Percentiles rank a stretch among this genome's conserved stretches.
phyloP scores from a whole-genome alignment of 92 coral and sea anemone genomes.

The Pocillopora grandis region DNA sequence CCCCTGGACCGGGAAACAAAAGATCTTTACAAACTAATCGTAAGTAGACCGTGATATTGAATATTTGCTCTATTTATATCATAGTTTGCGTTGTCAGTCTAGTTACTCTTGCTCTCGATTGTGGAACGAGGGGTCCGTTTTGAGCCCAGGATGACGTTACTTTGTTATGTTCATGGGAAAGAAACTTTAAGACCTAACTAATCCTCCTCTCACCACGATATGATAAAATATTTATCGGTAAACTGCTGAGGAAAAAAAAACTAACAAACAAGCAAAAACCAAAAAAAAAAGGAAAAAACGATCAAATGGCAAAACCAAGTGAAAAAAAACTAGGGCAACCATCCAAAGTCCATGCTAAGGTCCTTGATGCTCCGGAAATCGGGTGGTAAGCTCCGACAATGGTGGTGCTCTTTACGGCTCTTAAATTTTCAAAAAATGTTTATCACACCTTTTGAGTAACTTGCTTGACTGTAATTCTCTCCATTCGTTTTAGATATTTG shows the following conservation, averaged over 20 bases:
- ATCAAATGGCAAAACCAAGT: too few relatives aligned
- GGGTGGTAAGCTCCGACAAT: too few relatives aligned
- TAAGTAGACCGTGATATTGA: slow-evolving; percentile 17
- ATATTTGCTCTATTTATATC: too few relatives aligned
- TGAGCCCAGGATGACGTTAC: not conserved
- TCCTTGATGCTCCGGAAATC: too few relatives aligned
- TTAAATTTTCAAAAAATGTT: not conserved
- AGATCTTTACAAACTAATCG: slow-evolving; percentile 67
- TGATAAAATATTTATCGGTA: not conserved
- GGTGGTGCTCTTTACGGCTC: too few relatives aligned
- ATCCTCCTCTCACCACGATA: not conserved
- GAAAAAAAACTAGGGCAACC: too few relatives aligned
- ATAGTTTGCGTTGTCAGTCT: not conserved
- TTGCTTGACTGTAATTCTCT: not conserved
- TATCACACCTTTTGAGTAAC: not conserved
- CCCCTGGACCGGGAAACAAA: slow-evolving; percentile 83
- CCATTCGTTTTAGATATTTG: slow-evolving; percentile 59
- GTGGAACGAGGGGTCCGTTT: not conserved
- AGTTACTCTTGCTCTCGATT: too few relatives aligned
- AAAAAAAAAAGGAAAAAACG: too few relatives aligned
- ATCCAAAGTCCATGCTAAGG: too few relatives aligned
- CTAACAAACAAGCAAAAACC: too few relatives aligned
- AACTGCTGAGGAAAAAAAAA: too few relatives aligned
- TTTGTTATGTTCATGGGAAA: not conserved
- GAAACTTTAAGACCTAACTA: not conserved